Conservation (phyloP, 2,113 vertebrate species). For the Euleptes europaea region DNA sequence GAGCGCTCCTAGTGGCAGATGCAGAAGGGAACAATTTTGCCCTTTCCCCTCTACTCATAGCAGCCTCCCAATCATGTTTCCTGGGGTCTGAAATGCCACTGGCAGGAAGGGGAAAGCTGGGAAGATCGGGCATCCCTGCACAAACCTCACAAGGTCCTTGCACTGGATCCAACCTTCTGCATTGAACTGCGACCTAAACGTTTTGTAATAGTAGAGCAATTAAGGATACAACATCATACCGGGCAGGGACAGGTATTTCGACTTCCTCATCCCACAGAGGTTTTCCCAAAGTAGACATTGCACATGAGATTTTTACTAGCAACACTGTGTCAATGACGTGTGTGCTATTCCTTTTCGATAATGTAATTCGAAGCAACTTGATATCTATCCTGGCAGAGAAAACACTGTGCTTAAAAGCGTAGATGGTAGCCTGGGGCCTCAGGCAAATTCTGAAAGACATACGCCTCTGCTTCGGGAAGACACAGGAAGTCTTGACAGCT, state of each 20-base stretch:
- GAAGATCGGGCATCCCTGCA: too few species aligned
- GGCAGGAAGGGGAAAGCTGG: too few species aligned
- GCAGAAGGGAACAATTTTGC: too few species aligned
- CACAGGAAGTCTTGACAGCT: background rate
- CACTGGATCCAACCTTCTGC: too few species aligned
- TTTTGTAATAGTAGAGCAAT: too few species aligned
- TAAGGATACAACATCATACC: background rate
- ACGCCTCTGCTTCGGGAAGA: background rate
- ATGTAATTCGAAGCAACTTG: background rate
- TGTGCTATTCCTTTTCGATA: conserved; percentile 2
- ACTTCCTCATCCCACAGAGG: background rate
- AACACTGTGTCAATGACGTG: background rate
- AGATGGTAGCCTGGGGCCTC: background rate
- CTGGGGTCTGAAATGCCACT: too few species aligned
- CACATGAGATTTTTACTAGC: background rate
- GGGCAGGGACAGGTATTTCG: background rate
- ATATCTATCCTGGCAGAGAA: background rate
- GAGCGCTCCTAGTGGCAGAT: too few species aligned
- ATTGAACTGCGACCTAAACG: background rate
- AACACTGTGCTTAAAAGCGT: background rate
- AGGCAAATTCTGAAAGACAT: conserved; percentile 15
- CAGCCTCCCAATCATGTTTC: too few species aligned
- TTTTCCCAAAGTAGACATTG: background rate
- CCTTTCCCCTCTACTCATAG: too few species aligned
- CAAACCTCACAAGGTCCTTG: too few species aligned